These are phyloP conservation scores for Ameiurus melas DNA, from an alignment of 2,113 vertebrate genomes.

Conservation along the genomic window DNA sequence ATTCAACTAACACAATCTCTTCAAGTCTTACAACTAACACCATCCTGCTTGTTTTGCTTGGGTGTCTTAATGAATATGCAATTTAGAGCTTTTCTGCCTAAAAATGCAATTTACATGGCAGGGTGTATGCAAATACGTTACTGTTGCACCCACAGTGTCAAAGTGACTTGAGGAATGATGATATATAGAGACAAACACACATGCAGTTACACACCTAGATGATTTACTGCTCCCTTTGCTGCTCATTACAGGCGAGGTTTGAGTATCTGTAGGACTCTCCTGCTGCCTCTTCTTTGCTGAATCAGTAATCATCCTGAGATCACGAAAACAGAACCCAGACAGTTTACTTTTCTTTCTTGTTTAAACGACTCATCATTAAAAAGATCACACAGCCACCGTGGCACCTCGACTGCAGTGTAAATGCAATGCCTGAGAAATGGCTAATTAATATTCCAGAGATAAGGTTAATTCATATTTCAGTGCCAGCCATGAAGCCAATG, in stretches of 20 bases:
- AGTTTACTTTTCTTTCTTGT: not conserved
- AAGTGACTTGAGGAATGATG: not conserved
- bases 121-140: not conserved
- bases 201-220: conserved; percentile 48
- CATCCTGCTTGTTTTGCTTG: not conserved
- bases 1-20: not conserved
- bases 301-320: conserved; percentile 46
- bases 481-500: too few species aligned
- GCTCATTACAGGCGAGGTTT: conserved; percentile 44
- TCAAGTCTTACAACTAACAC: not conserved
- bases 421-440: not conserved
- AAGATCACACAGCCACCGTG: not conserved
- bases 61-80: not conserved
- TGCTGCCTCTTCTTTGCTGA: conserved; percentile 50
- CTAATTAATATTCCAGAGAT: too few species aligned
- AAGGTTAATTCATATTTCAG: too few species aligned
- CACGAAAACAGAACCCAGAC: not conserved
- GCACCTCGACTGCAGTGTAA: not conserved
- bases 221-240: conserved; percentile 49
- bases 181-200: not conserved
- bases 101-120: not conserved
- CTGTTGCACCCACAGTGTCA: not conserved
- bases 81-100: not conserved
- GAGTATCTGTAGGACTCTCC: conserved; percentile 44
- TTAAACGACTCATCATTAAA: not conserved